Evolutionary conservation across 2,113 vertebrate genomes (phyloP), one percentile per base, ranked within the genome.

Genomic region (Mormoops blainvillei): DNA sequence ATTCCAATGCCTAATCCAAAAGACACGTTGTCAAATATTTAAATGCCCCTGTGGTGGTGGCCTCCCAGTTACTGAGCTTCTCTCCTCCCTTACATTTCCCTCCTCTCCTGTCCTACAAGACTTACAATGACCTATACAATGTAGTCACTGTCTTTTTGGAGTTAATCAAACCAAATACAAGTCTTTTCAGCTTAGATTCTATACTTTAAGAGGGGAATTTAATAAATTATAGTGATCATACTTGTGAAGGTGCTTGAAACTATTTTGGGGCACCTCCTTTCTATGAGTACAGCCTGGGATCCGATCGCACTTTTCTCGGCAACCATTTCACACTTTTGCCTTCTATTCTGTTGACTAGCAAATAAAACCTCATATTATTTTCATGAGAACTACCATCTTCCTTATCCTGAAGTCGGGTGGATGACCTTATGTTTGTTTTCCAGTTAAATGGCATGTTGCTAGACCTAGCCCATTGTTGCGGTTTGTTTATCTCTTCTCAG

Each of bases 11-110:
- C 31, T 89, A 38, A 81, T 89, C 54, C 13, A 78, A 58, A 91
- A 91, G 36, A 77, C 22, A 95, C 7, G 16, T 0, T 95, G 95
- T 97, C 67, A 82, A 87, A 91, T 94, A 89, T 78, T 93, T 95
- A 77, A 96, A 68, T 61, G 78, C 41, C 12, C 12, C 41, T 78
- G 19, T 15, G 12, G 15, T 87, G 16, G 16, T 80, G n/a, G 13
- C 33, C 41, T 90, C 12, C 33, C 65, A 5, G n/a, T 43, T 70
- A 82, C 80, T 76, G 3, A 50, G 70, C 50, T 70, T 28, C 16
- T 61, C 5, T 45, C 33, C 12, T 43, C 9, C 15, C 33, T 84
- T 74, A 74, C 81, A 50, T 68, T 70, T 74, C 16, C 11, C 11
- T 90, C 10, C 18, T 71, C 15, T 94, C 26, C 5, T 94, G 1